These are phyloP conservation scores for Cyprinodon variegatus DNA, from an alignment of 2,113 vertebrate species.

Conservation along the genomic window DNA sequence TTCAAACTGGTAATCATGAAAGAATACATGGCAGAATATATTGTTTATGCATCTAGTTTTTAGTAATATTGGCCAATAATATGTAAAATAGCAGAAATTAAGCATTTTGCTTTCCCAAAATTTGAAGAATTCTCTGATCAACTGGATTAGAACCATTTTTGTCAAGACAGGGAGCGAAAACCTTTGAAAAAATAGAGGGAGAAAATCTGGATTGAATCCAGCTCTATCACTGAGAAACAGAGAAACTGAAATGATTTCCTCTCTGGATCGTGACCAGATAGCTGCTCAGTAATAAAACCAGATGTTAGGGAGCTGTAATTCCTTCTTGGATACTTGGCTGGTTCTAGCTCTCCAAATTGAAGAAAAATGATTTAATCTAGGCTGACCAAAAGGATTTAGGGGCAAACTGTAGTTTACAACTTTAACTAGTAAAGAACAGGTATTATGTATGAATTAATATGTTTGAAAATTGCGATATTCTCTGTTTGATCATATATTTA, in stretches of 20 bases:
- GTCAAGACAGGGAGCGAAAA: not conserved
- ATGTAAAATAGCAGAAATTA: not conserved
- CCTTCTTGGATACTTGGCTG: not conserved
- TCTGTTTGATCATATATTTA: not conserved
- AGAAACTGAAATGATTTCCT: not conserved
- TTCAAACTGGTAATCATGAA: not conserved
- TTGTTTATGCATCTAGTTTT: not conserved
- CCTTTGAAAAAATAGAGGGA: not conserved
- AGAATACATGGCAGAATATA: not conserved
- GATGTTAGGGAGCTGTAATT: not conserved
- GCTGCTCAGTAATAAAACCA: not conserved
- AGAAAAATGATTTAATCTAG: not conserved
- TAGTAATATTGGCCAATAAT: no score
- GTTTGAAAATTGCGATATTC: no score
- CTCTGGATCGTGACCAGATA: not conserved
- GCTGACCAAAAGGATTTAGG: not conserved
- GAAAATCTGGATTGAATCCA: not conserved
- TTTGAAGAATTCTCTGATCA: not conserved
- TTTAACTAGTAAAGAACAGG: no score
- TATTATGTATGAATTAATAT: not conserved
- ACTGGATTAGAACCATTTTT: not conserved
- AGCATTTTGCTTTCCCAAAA: not conserved
- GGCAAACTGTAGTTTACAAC: no score
- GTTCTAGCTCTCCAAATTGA: not conserved
- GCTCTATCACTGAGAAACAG: not conserved